A percentile compares a stretch with the other conserved stretches of the same genome.
Conservation (phyloP, 1,140 invertebrate genomes). For the Zaprionus davidi region DNA sequence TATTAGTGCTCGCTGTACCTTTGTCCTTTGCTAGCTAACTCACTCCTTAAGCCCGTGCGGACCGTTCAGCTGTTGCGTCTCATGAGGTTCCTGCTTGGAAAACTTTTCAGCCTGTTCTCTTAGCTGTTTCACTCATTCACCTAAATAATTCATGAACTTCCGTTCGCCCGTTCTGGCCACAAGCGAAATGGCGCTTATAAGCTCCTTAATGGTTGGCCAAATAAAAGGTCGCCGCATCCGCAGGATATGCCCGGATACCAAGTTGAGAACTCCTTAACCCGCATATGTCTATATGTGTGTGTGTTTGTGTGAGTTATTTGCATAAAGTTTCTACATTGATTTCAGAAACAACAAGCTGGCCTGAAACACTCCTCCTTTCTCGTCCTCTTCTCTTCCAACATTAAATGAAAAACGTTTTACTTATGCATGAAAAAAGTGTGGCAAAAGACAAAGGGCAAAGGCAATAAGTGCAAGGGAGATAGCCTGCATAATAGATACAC, state of each 20-base stretch:
- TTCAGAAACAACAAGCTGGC: conserved; percentile 45
- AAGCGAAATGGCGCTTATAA: conserved; percentile 50
- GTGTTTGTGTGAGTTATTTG: conserved; percentile 41
- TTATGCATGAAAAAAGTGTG: conserved; percentile 37
- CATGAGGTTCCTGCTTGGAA: background rate
- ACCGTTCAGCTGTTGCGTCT: conserved; percentile 64
- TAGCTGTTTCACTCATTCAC: conserved; percentile 43
- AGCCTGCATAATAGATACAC: background rate
- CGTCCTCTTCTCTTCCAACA: background rate
- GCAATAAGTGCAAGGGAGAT: background rate
- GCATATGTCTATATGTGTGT: background rate
- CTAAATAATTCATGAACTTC: conserved; percentile 73
- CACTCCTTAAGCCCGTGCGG: too few relatives aligned
- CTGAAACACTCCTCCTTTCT: background rate
- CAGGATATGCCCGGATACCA: conserved; percentile 27
- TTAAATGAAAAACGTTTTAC: conserved; percentile 55
- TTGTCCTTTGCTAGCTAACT: too few relatives aligned
- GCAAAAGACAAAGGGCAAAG: background rate
- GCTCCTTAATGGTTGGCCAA: conserved; percentile 73
- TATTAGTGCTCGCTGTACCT: too few relatives aligned
- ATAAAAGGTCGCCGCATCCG: conserved; percentile 75
- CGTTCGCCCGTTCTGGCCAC: conserved; percentile 1
- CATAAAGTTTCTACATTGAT: conserved; percentile 63
- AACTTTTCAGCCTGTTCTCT: conserved; percentile 11
- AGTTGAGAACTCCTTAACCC: background rate